Base-by-base conservation (phyloP, 1,140 invertebrate genomes). In the Euborellia annulipes region DNA sequence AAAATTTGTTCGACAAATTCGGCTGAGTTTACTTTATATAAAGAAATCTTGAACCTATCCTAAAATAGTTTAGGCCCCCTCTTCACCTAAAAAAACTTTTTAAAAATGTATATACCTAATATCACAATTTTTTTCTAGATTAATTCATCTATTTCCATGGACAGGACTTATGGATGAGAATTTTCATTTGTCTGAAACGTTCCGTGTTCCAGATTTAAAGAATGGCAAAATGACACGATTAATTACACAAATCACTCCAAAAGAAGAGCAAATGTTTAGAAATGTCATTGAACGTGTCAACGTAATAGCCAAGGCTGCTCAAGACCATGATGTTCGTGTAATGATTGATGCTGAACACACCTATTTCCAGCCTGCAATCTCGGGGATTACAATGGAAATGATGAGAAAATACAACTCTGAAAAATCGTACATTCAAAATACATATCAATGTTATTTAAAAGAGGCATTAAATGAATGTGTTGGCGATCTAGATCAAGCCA, bases 271-370 rank as follows among this genome's bases (percentile, higher is more conserved):
- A 67, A 95, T 97, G 85, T 95, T 98, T 69, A 73, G 85, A 47
- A 98, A 98, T 62, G 97, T 98, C 92, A 80, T 98, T 58, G 71
- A 87, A 43, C 69, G 95, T 58, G 65, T 98, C 27, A 90, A 95
- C 59, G 83, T 76, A 41, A 82, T 98, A 57, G 88, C 89, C 43
- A 75, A 83, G 71, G 85, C 85, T 54, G 94, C 94, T 3, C 73
- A 79, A 53, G 83, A 88, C 45, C 70, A 87, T 55, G 88, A 95
- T 58, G 90, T 98, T 1, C 78, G 94, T 47, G 83, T 98, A 54
- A 98, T 99, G 94, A 81, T 99, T 41, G 96, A 99, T 67, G 95
- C 95, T 0, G 96, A 99, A 63, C 96, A 99, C 65, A 94, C 91
- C 0, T 98, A 99, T 65, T 98, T 99, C 70, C 96, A 99, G 68